phyloP scores from a whole-genome alignment of 2,888 invertebrate species.

The Eristalis tenax region DNA sequence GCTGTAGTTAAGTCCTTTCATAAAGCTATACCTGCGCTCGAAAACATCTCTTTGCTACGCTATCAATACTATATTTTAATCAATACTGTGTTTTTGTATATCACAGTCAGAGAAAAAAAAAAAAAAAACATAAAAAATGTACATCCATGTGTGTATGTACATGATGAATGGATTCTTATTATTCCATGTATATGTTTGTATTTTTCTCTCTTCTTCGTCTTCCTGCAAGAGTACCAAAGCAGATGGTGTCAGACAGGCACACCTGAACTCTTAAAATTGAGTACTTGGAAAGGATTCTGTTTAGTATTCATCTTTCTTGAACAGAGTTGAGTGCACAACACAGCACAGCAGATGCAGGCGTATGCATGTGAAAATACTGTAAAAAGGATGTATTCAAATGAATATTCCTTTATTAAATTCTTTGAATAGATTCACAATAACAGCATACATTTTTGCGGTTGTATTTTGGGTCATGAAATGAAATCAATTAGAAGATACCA shows the following conservation, averaged over 20 bases:
- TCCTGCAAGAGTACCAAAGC: slow-evolving; percentile 4
- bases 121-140: neutral
- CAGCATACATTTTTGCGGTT: neutral
- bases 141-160: neutral
- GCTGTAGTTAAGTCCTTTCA: slow-evolving; percentile 39
- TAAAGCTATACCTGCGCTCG: slow-evolving; percentile 29
- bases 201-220: slow-evolving; percentile 69
- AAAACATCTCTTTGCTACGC: slow-evolving; percentile 44
- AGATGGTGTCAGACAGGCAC: slow-evolving; percentile 18
- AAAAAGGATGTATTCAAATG: slow-evolving; percentile 2
- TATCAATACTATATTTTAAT: slow-evolving; percentile 42
- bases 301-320: slow-evolving; percentile 12
- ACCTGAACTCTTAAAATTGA: slow-evolving; percentile 41
- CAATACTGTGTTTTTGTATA: slow-evolving; percentile 40
- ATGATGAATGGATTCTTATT: slow-evolving; percentile 44
- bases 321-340: neutral
- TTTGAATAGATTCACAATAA: neutral
- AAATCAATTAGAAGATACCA: neutral
- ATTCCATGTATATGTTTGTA: slow-evolving; percentile 55
- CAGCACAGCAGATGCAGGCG: neutral
- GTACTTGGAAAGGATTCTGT: slow-evolving; percentile 28
- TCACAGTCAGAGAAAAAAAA: neutral
- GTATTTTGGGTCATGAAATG: neutral
- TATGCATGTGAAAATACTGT: neutral
- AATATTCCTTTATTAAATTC: slow-evolving; percentile 18